Percentiles rank a stretch among this genome's conserved stretches.
phyloP scores from a whole-genome alignment of 2,797 vertebrate genomes.

The Sebastes hubbsi region DNA sequence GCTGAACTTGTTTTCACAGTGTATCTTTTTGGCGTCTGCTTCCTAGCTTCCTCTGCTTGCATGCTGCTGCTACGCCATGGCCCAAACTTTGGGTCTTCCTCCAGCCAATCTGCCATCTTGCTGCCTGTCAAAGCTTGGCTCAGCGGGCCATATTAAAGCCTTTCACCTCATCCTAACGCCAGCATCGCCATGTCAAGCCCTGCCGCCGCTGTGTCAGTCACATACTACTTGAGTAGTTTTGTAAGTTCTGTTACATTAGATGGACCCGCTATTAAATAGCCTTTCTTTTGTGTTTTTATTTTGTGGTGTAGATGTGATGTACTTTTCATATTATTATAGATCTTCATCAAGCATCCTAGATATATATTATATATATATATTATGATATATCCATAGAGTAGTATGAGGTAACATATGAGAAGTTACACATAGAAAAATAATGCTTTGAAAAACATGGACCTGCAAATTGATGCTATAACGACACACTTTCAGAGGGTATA shows the following conservation, averaged over 20 bases:
- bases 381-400: background rate
- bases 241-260: slow-evolving; percentile 60
- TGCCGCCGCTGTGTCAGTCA: slow-evolving; percentile 40
- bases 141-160: slow-evolving; percentile 57
- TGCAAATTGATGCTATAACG: background rate
- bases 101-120: slow-evolving; percentile 55
- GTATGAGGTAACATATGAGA: background rate
- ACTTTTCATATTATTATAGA: background rate
- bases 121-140: slow-evolving; percentile 60
- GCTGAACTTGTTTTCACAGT: slow-evolving; percentile 47
- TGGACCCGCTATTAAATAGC: background rate
- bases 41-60: slow-evolving; percentile 65
- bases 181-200: slow-evolving; percentile 47
- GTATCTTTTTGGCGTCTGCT: slow-evolving; percentile 40
- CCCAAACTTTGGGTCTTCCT: slow-evolving; percentile 53
- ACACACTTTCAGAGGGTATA: background rate
- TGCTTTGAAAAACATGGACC: background rate
- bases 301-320: background rate
- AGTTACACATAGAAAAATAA: background rate
- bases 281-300: background rate
- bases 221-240: slow-evolving; percentile 54
- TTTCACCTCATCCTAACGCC: slow-evolving; percentile 60
- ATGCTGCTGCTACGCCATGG: slow-evolving; percentile 62
- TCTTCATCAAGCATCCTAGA: background rate
- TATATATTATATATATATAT: too few species aligned